Percentiles rank a stretch among this genome's conserved stretches.
Conservation (phyloP, 2,797 vertebrate genomes). For the Coluber constrictor region DNA sequence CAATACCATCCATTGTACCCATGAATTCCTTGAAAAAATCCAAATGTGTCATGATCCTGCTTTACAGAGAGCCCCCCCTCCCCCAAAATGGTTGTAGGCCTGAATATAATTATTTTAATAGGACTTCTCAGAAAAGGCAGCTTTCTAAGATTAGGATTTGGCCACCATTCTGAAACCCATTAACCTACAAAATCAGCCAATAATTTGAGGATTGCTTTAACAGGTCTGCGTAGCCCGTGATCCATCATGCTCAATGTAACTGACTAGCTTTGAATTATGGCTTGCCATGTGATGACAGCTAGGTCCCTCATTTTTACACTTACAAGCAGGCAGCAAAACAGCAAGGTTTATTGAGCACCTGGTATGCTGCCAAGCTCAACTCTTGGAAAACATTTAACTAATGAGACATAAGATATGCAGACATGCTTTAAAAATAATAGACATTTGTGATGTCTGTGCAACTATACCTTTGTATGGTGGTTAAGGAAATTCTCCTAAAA, state of each 20-base stretch:
- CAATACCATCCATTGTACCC: neutral
- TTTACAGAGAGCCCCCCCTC: neutral
- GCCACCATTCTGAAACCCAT: neutral
- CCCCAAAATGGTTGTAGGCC: accelerated
- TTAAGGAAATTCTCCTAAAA: neutral
- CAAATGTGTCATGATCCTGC: neutral
- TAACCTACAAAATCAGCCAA: neutral
- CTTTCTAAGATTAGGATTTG: neutral
- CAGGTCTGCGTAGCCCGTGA: neutral
- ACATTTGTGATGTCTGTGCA: neutral
- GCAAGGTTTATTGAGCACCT: neutral
- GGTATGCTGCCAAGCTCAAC: neutral
- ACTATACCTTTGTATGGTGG: neutral
- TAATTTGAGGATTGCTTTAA: neutral
- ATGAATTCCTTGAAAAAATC: neutral
- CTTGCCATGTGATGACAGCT: neutral
- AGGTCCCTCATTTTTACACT: neutral
- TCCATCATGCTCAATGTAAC: neutral
- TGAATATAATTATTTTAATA: accelerated
- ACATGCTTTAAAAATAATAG: neutral
- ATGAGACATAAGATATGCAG: neutral
- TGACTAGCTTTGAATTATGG: neutral
- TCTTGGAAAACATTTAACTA: neutral
- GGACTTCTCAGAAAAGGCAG: neutral
- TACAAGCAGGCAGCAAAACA: neutral